A percentile compares a stretch with the other conserved stretches of the same genome.
Evolutionary conservation across 2,888 invertebrate species (phyloP).

Genomic region (Ophraella communa): DNA sequence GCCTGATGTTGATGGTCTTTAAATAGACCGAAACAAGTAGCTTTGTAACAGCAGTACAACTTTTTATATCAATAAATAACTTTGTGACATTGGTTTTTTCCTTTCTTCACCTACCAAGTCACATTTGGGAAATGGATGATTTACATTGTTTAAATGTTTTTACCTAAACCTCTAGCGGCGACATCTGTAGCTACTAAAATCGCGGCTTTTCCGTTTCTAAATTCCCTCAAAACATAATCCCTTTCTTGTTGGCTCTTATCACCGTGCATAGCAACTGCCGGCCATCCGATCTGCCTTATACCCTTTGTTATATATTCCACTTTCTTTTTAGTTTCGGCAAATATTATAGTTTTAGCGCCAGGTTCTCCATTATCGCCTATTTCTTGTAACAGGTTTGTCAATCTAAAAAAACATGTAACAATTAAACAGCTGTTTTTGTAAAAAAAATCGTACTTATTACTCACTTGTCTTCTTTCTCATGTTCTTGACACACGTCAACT

Average conservation of each 20-base stretch:
- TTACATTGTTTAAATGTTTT: slow-evolving; percentile 56
- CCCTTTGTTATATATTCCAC: slow-evolving; percentile 75
- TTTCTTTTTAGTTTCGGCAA: slow-evolving; percentile 94
- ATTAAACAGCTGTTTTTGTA: neutral
- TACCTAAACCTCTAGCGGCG: slow-evolving; percentile 93
- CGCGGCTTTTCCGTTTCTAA: slow-evolving; percentile 82
- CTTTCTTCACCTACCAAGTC: too few species aligned
- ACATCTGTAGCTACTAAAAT: slow-evolving; percentile 97
- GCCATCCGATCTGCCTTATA: slow-evolving; percentile 77
- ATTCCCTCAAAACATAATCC: slow-evolving; percentile 89
- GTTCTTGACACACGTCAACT: slow-evolving; percentile 84
- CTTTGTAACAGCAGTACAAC: too few species aligned
- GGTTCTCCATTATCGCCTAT: slow-evolving; percentile 78
- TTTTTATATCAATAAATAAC: too few species aligned
- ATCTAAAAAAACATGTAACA: slow-evolving; percentile 58
- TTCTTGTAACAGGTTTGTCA: slow-evolving; percentile 77
- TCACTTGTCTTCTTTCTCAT: slow-evolving; percentile 74
- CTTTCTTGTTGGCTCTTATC: slow-evolving; percentile 94
- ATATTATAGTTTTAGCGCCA: slow-evolving; percentile 90
- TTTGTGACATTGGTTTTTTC: too few species aligned
- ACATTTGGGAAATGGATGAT: neutral
- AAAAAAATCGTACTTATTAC: slow-evolving; percentile 17
- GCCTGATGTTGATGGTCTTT: too few species aligned
- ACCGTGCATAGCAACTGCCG: slow-evolving; percentile 86
- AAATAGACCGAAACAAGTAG: too few species aligned